A percentile compares a stretch with the other conserved stretches of the same genome.
Conservation (phyloP, 2,797 vertebrate genomes). For the Rhinophrynus dorsalis region DNA sequence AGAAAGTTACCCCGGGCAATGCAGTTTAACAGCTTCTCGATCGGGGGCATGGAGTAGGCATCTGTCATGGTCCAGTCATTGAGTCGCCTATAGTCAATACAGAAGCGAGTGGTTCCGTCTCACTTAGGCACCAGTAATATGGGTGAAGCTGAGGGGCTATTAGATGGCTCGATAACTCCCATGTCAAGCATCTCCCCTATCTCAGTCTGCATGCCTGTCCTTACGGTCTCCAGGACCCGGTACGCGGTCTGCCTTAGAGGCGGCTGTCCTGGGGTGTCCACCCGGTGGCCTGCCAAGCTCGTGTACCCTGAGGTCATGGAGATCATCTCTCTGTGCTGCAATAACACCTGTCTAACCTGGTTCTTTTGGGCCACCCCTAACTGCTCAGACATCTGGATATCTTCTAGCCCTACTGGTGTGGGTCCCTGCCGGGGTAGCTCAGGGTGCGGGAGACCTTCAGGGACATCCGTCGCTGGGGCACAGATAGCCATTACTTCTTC, state of each 20-base stretch:
- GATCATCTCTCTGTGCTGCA: too few relatives aligned
- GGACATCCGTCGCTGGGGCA: background rate
- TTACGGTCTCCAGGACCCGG: background rate
- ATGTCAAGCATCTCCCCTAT: slow-evolving; percentile 1
- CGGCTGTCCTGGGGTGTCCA: background rate
- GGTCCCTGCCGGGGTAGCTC: background rate
- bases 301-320: background rate
- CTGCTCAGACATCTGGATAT: background rate
- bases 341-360: background rate
- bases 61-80: background rate
- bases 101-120: background rate
- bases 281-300: background rate
- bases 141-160: background rate
- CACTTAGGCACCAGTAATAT: background rate
- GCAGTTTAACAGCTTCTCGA: background rate
- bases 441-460: too few relatives aligned
- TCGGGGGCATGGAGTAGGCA: background rate
- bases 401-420: background rate
- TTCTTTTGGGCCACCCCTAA: background rate
- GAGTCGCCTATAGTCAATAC: background rate
- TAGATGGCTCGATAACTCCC: background rate
- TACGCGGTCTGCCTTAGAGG: background rate
- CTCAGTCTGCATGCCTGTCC: background rate
- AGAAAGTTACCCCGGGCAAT: background rate
- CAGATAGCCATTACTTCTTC: background rate